These are phyloP conservation scores for Pionites leucogaster DNA, from an alignment of 2,113 vertebrate species.

Conservation along the genomic window DNA sequence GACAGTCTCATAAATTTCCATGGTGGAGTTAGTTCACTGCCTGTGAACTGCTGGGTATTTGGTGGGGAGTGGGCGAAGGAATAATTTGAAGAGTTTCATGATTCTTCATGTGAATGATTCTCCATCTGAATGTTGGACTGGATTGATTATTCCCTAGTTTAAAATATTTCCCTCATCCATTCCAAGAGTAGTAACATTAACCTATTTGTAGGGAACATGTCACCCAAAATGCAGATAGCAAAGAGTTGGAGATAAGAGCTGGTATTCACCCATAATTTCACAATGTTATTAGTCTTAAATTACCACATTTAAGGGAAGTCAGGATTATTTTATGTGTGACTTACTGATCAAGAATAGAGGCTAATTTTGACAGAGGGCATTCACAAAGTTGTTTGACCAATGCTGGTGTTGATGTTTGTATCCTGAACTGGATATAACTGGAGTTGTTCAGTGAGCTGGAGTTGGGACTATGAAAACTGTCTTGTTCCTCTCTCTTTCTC, in stretches of 20 bases:
- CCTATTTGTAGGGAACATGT: background rate
- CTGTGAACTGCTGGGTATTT: background rate
- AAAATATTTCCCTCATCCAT: conserved; percentile 11
- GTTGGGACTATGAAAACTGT: background rate
- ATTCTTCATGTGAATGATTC: conserved; percentile 11
- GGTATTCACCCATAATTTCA: background rate
- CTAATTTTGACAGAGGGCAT: background rate
- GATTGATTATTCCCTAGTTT: conserved; percentile 5
- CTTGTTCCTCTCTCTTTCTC: background rate
- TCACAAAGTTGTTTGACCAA: background rate
- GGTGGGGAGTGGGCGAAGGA: background rate
- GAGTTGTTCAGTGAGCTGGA: background rate
- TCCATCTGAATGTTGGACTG: background rate
- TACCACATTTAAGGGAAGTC: background rate
- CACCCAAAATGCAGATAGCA: conserved; percentile 8
- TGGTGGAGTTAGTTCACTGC: background rate
- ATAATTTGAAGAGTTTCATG: background rate
- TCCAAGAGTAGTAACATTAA: background rate
- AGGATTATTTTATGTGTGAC: background rate
- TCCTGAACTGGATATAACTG: background rate
- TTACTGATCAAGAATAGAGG: background rate
- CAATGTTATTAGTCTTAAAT: background rate
- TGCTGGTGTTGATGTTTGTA: background rate
- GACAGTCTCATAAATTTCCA: background rate
- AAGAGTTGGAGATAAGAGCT: background rate